Base-by-base conservation (phyloP, 2,113 vertebrate species). In the Donacobius atricapilla region DNA sequence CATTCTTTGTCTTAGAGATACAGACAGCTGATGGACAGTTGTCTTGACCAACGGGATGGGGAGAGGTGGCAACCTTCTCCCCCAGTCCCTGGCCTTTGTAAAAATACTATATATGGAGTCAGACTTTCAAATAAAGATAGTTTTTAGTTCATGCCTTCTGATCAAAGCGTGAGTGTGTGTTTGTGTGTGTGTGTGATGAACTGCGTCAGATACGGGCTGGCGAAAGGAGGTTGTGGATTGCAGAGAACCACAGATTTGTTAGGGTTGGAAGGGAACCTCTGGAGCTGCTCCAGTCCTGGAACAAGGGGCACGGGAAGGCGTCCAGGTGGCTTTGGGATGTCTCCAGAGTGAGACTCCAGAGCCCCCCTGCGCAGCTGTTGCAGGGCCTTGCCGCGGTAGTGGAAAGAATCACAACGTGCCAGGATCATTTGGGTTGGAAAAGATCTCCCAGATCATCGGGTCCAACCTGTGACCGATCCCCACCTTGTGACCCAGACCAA, bases 301-400 rank as follows among this genome's bases (percentile, higher is more conserved):
- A 16, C 6, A 11, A 13, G 60, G 39, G 37, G 6, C 37, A 25
- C 0, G 0, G 53, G 50, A 35, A 15, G 1, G 5, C 0, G 0
- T 31, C 11, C 39, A 6, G 53, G 39, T 39, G 70, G 20, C 28
- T 31, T 53, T 31, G 39, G 61, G 40, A 51, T 21, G 53, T 40
- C 11, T 61, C 39, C 53, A 35, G 39, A 60, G 44, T 3, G 22
- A 47, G 13, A 7, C 15, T 40, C 16, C 25, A 9, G n/a, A 51
- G 19, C 44, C 48, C 0, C 12, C 35, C 22, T 3, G 27, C 16
- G 33, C 68, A 75, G 60, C 28, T 30, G 23, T 4, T 21, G 18
- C 64, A 45, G 45, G 15, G 23, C 56, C 40, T 27, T 39, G 60
- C 44, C 28, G 21, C 20, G 13, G 44, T 5, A 11, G 8, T 4